phyloP scores from a whole-genome alignment of 2,888 invertebrate genomes.

The Spodoptera exigua region DNA sequence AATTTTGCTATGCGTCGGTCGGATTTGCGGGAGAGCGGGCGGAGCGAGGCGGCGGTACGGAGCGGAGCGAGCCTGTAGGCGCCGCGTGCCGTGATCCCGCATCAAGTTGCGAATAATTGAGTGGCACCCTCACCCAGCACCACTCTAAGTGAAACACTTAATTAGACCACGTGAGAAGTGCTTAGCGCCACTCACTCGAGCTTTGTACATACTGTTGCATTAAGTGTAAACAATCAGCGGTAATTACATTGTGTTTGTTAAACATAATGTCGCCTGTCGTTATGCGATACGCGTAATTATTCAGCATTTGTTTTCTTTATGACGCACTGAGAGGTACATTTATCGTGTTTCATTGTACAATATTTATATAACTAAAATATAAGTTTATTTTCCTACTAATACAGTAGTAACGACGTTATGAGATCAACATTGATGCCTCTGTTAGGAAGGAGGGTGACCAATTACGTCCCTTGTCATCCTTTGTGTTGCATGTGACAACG shows the following conservation, averaged over 20 bases:
- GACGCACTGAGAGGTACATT: slow-evolving; percentile 32
- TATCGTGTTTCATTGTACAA: slow-evolving; percentile 38
- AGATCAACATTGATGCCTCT: slow-evolving; percentile 51
- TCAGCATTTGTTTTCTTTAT: slow-evolving; percentile 44
- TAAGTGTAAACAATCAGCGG: slow-evolving; percentile 72
- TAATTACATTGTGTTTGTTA: slow-evolving; percentile 58
- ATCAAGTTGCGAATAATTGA: slow-evolving; percentile 86
- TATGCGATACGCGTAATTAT: slow-evolving; percentile 49
- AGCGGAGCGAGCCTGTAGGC: slow-evolving; percentile 29
- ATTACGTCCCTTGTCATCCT: slow-evolving; percentile 38
- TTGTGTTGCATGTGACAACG: slow-evolving; percentile 37
- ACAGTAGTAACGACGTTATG: slow-evolving; percentile 46
- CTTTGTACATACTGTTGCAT: slow-evolving; percentile 74
- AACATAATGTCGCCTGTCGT: slow-evolving; percentile 47
- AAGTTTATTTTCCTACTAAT: slow-evolving; percentile 46
- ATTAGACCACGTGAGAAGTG: slow-evolving; percentile 84
- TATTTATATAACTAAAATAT: slow-evolving; percentile 23
- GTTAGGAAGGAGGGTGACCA: slow-evolving; percentile 48
- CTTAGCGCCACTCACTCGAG: slow-evolving; percentile 71
- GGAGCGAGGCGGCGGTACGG: slow-evolving; percentile 22
- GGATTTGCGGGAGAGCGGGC: slow-evolving; percentile 70
- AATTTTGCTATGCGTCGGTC: slow-evolving; percentile 77
- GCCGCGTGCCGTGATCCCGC: slow-evolving; percentile 84
- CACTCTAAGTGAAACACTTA: slow-evolving; percentile 81
- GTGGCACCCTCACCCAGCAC: slow-evolving; percentile 74